Conservation (phyloP, 2,888 invertebrate species). For the Plebejus anna region DNA sequence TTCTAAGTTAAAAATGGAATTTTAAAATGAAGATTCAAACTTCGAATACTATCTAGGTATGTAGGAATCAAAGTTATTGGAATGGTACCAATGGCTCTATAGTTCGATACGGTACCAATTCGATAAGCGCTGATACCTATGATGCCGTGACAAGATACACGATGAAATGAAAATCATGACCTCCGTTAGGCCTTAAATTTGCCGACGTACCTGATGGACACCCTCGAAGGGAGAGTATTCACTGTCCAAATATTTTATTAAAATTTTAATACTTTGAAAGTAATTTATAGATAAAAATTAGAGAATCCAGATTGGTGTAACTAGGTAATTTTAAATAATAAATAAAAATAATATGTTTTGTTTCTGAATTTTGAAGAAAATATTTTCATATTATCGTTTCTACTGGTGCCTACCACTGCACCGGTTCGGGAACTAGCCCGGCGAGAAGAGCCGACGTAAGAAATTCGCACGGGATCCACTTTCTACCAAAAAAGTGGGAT, state of each 20-base stretch:
- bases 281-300: background rate
- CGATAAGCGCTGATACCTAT: background rate
- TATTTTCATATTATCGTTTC: too few relatives aligned
- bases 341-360: too few relatives aligned
- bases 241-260: background rate
- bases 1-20: background rate
- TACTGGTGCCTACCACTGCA: too few relatives aligned
- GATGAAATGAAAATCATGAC: conserved; percentile 5
- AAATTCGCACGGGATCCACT: too few relatives aligned
- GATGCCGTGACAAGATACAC: background rate
- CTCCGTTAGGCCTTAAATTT: conserved; percentile 4
- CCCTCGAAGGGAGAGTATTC: background rate
- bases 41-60: background rate
- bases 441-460: too few relatives aligned
- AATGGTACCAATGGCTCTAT: background rate
- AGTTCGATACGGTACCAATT: background rate
- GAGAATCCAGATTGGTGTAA: too few relatives aligned
- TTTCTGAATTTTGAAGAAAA: too few relatives aligned
- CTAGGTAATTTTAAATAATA: too few relatives aligned
- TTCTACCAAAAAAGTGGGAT: too few relatives aligned
- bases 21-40: background rate
- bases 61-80: background rate
- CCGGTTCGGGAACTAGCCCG: too few relatives aligned
- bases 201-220: background rate
- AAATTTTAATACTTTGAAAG: background rate